phyloP scores from a whole-genome alignment of 2,888 invertebrate genomes.

The Orchesella flavescens region DNA sequence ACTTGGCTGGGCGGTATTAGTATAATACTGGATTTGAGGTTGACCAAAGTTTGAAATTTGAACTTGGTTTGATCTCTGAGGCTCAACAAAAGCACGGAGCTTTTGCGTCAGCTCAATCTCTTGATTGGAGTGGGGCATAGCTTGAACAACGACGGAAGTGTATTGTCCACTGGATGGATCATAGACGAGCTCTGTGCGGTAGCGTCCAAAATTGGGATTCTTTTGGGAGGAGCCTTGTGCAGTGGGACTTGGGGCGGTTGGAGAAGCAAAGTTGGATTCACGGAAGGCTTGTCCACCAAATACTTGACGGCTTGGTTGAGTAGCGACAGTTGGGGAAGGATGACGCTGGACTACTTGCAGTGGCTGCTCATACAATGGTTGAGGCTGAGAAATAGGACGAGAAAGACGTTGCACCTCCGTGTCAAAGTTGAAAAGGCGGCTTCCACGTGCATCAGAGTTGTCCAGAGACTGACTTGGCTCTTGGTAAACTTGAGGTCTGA shows the following conservation, averaged over 20 bases:
- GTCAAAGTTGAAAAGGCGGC: conserved; percentile 66
- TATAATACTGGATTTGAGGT: conserved; percentile 73
- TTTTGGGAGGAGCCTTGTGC: conserved; percentile 10
- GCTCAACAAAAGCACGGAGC: conserved; percentile 83
- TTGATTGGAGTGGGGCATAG: conserved; percentile 78
- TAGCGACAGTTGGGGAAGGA: conserved; percentile 78
- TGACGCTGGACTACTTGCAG: conserved; percentile 77
- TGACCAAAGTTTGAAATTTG: conserved; percentile 64
- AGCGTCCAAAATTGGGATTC: conserved; percentile 75
- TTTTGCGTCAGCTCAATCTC: conserved; percentile 83
- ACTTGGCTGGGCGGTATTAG: conserved; percentile 66
- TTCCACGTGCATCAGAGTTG: conserved; percentile 31
- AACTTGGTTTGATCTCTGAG: conserved; percentile 74
- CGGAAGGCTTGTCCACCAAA: conserved; percentile 57
- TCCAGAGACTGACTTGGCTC: conserved; percentile 65
- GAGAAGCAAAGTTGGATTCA: conserved; percentile 59
- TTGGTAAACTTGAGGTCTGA: conserved; percentile 47
- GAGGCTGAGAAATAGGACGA: conserved; percentile 58
- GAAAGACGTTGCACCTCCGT: conserved; percentile 65
- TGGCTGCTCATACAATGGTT: conserved; percentile 66
- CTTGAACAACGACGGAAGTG: conserved; percentile 85
- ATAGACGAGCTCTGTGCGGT: conserved; percentile 85
- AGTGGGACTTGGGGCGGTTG: conserved; percentile 73
- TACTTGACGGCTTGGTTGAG: conserved; percentile 73
- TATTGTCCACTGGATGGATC: conserved; percentile 86